Base-by-base conservation (phyloP, 2,113 vertebrate species). In the Globicephala melas region DNA sequence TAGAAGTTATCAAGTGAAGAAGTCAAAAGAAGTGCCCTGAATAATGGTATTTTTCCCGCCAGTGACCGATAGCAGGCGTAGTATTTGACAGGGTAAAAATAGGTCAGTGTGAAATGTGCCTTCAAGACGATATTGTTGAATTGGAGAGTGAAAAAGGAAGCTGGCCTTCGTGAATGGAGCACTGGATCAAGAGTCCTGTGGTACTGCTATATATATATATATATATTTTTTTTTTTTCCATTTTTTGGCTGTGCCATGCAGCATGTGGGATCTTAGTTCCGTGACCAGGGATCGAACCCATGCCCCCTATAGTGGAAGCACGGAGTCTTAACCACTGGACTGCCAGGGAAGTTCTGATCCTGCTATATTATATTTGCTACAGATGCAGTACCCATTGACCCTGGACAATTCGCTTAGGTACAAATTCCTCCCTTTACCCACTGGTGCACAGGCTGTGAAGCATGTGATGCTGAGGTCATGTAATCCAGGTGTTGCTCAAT, bases 1-100 rank as follows among this genome's bases (percentile, higher is more conserved):
- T 95, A 92, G 71, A 97, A 81, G 65, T 93, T 92, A 89, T 77
- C 65, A 87, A 94, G 94, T 58, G 47, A 97, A 91, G 53, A 93
- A 91, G 60, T 90, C 73, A 95, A 88, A 60, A 84, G 62, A 88
- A 94, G 94, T 50, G 36, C 33, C 68, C 77, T 1, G 58, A 93
- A 92, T 41, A 89, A 93, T 87, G 55, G 50, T 68, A 36, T 21
- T 62, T 70, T n/a, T 28, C 20, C 3, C 2, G 67, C 70, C 17
- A 26, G 60, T 76, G 95, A 95, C 47, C 23, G 41, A 50, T 23
- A 80, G 70, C n/a, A 71, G 67, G 36, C 74, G 62, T 71, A 77
- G 47, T 33, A 53, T 93, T 73, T 82, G 95, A 91, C 82, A 94
- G 28, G 62, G 95, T 97, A 85, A 88, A 50, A 89, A 63, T 20